Evolutionary conservation across 2,797 vertebrate species (phyloP).

Genomic region (Enteromius viviparus): DNA sequence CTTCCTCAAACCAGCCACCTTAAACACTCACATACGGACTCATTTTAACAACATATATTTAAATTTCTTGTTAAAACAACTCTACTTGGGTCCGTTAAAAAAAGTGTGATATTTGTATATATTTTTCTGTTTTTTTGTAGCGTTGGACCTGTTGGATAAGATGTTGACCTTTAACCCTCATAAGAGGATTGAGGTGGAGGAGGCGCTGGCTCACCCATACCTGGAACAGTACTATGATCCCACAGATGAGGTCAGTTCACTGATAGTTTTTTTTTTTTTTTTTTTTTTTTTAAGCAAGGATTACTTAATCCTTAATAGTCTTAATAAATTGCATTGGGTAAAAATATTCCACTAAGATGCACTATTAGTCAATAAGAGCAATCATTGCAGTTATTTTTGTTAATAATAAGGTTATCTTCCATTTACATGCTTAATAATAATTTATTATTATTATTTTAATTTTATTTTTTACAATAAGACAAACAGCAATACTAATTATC

Average conservation of each 20-base stretch:
- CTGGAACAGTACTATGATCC: slow-evolving; percentile 94
- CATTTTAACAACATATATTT: background rate
- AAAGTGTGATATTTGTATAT: background rate
- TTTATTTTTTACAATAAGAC: too few species aligned
- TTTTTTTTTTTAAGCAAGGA: background rate
- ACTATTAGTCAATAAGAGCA: background rate
- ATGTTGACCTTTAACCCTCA: slow-evolving; percentile 94
- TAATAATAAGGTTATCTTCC: background rate
- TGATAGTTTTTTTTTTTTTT: too few species aligned
- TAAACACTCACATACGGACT: background rate
- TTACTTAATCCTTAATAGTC: background rate
- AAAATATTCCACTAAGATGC: background rate
- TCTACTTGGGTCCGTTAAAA: background rate
- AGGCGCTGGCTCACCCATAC: slow-evolving; percentile 88
- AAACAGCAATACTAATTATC: background rate
- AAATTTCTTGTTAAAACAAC: background rate
- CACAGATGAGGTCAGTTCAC: slow-evolving; percentile 80
- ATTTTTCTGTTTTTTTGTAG: slow-evolving; percentile 61
- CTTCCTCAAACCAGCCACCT: background rate
- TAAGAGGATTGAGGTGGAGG: slow-evolving; percentile 89
- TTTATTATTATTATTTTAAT: too few species aligned
- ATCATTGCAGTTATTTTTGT: background rate
- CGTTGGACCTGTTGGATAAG: slow-evolving; percentile 85
- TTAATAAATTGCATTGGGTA: background rate
- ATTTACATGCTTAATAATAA: background rate